Conservation (phyloP, 1,140 invertebrate species). For the Sarcophaga peregrina region DNA sequence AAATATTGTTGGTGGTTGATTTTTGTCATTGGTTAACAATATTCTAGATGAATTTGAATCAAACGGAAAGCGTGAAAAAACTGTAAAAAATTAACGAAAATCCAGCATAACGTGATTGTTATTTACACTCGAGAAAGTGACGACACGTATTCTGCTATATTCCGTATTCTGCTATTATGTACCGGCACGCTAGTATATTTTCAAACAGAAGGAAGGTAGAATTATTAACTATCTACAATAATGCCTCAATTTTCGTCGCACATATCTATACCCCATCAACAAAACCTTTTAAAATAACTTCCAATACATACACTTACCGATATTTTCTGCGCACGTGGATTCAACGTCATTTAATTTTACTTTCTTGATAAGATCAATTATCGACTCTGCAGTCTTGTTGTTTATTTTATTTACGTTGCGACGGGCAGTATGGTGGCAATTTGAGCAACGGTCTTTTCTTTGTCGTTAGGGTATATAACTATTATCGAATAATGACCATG, state of each 20-base stretch:
- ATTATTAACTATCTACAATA: too few relatives aligned
- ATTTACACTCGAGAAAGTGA: too few relatives aligned
- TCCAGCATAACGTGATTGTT: too few relatives aligned
- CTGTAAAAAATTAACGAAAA: too few relatives aligned
- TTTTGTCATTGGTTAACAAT: neutral
- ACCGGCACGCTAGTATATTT: neutral
- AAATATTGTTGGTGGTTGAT: neutral
- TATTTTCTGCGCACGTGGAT: neutral
- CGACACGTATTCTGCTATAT: neutral
- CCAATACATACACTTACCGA: neutral
- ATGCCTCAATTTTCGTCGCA: neutral
- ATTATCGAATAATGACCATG: constrained; percentile 29
- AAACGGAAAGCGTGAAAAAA: too few relatives aligned
- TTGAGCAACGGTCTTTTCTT: constrained; percentile 18
- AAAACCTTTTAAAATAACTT: constrained; percentile 7
- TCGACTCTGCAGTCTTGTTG: neutral
- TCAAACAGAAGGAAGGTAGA: neutral
- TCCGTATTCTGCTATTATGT: neutral
- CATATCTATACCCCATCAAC: neutral
- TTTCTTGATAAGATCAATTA: neutral
- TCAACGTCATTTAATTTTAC: neutral
- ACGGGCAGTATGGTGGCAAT: neutral
- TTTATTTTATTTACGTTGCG: constrained; percentile 16
- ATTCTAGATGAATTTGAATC: too few relatives aligned
- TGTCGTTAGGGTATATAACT: constrained; percentile 4